Conservation (phyloP, 2,113 vertebrate species). For the Malurus elegans region DNA sequence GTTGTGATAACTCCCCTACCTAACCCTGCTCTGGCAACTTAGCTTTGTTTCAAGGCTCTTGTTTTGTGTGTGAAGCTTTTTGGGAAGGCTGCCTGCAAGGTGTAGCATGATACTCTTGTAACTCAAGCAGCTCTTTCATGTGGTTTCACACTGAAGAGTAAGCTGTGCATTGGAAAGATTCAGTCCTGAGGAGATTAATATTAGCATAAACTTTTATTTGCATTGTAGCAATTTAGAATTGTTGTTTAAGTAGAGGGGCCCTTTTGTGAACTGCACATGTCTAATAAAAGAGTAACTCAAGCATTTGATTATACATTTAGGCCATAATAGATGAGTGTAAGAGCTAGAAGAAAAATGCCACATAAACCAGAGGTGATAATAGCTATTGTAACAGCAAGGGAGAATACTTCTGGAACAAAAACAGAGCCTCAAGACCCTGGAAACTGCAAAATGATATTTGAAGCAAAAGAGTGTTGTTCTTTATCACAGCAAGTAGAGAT, state of each 20-base stretch:
- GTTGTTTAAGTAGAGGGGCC: not conserved
- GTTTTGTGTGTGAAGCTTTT: not conserved
- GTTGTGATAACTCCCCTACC: not conserved
- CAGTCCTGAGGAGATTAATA: not conserved
- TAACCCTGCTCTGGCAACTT: not conserved
- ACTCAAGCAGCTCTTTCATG: not conserved
- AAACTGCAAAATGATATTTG: not conserved
- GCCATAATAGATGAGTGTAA: not conserved
- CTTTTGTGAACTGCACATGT: not conserved
- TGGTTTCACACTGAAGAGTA: not conserved
- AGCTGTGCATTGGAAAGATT: not conserved
- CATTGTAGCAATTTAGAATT: not conserved
- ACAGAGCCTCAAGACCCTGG: not conserved
- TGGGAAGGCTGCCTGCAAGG: not conserved
- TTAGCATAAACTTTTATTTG: not conserved
- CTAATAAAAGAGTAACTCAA: not conserved
- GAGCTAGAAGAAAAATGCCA: not conserved
- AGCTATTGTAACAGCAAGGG: not conserved
- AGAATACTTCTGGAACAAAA: not conserved
- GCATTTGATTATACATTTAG: not conserved
- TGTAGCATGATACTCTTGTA: not conserved
- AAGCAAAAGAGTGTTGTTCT: fast-evolving
- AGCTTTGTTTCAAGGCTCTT: not conserved
- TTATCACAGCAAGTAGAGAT: not conserved
- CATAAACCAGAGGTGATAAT: not conserved